Conservation (phyloP, 2,113 vertebrate genomes). For the Dicentrarchus labrax region DNA sequence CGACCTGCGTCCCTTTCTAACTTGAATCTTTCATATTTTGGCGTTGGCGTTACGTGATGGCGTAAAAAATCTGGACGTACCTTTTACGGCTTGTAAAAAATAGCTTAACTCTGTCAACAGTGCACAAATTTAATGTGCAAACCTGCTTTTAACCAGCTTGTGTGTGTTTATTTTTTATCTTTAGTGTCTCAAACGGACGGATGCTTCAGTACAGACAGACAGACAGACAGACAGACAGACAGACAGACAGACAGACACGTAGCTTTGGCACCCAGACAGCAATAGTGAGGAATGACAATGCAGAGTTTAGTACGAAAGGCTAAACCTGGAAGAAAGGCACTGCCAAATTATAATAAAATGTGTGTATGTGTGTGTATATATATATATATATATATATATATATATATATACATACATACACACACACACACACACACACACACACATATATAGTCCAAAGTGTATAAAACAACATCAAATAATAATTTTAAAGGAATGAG, state of each 20-base stretch:
- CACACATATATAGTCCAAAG: constrained; percentile 33
- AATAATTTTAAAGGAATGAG: constrained; percentile 46
- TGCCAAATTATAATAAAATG: constrained; percentile 43
- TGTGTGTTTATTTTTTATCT: neutral
- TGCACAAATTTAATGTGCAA: constrained; percentile 46
- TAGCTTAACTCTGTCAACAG: constrained; percentile 25
- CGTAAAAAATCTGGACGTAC: constrained; percentile 40
- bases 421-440: constrained; percentile 29
- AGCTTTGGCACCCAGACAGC: constrained; percentile 69
- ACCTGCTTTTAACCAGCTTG: constrained; percentile 29
- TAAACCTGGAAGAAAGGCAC: constrained; percentile 60
- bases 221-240: constrained; percentile 19
- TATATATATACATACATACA: constrained; percentile 37
- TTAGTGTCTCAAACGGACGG: constrained; percentile 45
- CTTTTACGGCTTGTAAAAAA: neutral
- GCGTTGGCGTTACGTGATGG: too few relatives aligned
- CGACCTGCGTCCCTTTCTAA: constrained; percentile 1
- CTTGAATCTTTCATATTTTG: neutral
- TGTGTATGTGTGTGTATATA: constrained; percentile 6
- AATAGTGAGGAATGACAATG: constrained; percentile 46
- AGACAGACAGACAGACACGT: neutral
- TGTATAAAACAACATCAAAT: constrained; percentile 55
- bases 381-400: constrained; percentile 32
- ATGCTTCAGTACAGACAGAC: neutral
- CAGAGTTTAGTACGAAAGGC: constrained; percentile 39